Evolutionary conservation across 2,113 vertebrate genomes (phyloP), one percentile per base, ranked within the genome.

Genomic region (Rhineura floridana): DNA sequence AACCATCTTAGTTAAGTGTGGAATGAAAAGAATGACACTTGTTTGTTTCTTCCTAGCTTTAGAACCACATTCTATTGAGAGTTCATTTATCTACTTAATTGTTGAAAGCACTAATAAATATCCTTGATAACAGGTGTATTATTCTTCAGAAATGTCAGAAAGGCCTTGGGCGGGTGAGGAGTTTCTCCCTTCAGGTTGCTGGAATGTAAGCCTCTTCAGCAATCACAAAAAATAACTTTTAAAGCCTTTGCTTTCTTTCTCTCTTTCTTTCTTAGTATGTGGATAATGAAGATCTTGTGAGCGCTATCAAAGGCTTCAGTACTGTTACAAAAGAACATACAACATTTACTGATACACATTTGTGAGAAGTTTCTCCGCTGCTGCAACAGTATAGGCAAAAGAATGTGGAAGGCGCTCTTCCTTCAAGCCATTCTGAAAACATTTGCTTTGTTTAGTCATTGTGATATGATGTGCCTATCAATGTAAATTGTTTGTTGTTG

Each of bases 291-390:
- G 98, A 98, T 85, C 96, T 99, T 87, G 96, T 97, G 89, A 98
- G 97, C 10, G 95, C 97, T 88, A 98, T 99, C 91, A 98, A 98
- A 94, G 97, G 97, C 81, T 98, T 98, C 95, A 98, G 97, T 93
- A 98, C 98, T 0, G 97, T 97, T 87, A 98, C 97, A 76, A 98
- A 98, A 91, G 98, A 99, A 81, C 98, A 98, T 73, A 97, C 98
- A 75, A 95, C 97, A 6, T 99, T 99, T 95, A 98, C 97, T 0
- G 98, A 99, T 93, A 99, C 99, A 80, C 98, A 99, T 80, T 95
- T 99, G 91, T 99, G 80, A 78, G 65, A 94, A 78, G 92, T n/a
- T 63, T 75, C 6, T 48, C 52, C 19, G 86, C 42, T 83, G 72
- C 39, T 86, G 81, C 17, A 13, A 33, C 13, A 59, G 23, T 33